Percentiles rank a stretch among this genome's conserved stretches.
Evolutionary conservation across 1,140 invertebrate genomes (phyloP).

Genomic region (Ceratina japonica): DNA sequence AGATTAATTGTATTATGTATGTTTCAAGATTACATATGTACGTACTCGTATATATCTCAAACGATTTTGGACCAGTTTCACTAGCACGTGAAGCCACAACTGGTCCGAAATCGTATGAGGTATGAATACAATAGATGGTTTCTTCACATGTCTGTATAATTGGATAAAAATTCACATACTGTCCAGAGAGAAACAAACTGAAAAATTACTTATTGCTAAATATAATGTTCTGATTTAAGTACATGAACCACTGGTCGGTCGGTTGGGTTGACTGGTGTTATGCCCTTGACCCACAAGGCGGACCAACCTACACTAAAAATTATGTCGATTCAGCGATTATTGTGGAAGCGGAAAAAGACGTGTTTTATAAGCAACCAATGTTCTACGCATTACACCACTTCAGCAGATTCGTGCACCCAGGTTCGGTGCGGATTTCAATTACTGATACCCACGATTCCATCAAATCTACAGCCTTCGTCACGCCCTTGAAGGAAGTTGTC

Average conservation of each 20-base stretch:
- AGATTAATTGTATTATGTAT: too few species aligned
- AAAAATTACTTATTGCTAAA: too few species aligned
- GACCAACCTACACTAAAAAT: slow-evolving; percentile 90
- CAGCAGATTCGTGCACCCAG: slow-evolving; percentile 87
- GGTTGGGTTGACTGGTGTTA: slow-evolving; percentile 96
- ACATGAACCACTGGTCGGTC: slow-evolving; percentile 85
- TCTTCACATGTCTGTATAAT: too few species aligned
- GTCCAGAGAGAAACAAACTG: too few species aligned
- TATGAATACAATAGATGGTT: too few species aligned
- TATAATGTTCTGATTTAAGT: slow-evolving; percentile 76
- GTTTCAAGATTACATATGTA: too few species aligned
- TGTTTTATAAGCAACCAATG: slow-evolving; percentile 95
- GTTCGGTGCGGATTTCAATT: slow-evolving; percentile 79
- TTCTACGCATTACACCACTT: slow-evolving; percentile 94
- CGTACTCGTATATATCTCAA: too few species aligned
- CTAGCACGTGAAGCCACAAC: too few species aligned
- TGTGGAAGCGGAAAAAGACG: slow-evolving; percentile 83
- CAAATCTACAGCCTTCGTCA: slow-evolving; percentile 80
- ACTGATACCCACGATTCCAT: slow-evolving; percentile 53
- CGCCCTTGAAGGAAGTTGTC: slow-evolving; percentile 80
- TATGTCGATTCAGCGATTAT: slow-evolving; percentile 90
- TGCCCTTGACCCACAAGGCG: slow-evolving; percentile 86
- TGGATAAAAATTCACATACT: too few species aligned
- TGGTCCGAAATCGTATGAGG: too few species aligned
- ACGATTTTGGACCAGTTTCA: too few species aligned